These are phyloP conservation scores for Caenorhabditis inopinata DNA, from an alignment of 1,140 invertebrate genomes.

Conservation along the genomic window DNA sequence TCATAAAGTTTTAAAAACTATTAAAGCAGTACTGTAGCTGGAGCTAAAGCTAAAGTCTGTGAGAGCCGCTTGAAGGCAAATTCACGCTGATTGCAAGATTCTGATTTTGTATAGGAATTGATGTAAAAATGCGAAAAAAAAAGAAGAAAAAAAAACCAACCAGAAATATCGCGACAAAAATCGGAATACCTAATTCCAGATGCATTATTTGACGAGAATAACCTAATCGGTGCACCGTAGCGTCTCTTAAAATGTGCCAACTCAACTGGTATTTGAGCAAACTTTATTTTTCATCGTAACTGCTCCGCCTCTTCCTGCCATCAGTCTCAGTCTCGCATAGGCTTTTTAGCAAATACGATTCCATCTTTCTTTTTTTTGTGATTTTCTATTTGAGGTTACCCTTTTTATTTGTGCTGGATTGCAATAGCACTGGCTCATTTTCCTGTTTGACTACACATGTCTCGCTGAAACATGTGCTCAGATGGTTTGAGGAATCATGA, in stretches of 20 bases:
- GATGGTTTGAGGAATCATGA: not conserved
- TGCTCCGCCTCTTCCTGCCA: slow-evolving; percentile 17
- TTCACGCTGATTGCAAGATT: too few species aligned
- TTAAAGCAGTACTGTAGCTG: too few species aligned
- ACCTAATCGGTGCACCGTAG: not conserved
- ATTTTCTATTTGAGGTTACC: slow-evolving; percentile 27
- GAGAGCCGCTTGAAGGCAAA: too few species aligned
- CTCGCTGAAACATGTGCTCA: not conserved
- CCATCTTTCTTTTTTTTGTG: slow-evolving; percentile 22
- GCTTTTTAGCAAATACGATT: slow-evolving; percentile 29
- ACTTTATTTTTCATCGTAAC: slow-evolving; percentile 21
- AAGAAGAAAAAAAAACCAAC: not conserved
- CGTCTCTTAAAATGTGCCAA: not conserved
- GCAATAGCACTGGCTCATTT: not conserved
- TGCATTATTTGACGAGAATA: slow-evolving; percentile 23
- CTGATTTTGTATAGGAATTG: too few species aligned
- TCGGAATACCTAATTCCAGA: slow-evolving; percentile 1
- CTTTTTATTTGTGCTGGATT: not conserved
- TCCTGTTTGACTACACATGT: not conserved
- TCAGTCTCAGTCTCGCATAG: not conserved
- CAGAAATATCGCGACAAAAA: not conserved
- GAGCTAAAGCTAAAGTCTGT: too few species aligned
- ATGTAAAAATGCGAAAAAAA: too few species aligned
- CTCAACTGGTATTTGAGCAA: slow-evolving; percentile 31
- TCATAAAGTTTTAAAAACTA: too few species aligned